A percentile compares a stretch with the other conserved stretches of the same genome.
Evolutionary conservation across 2,797 vertebrate genomes (phyloP).

Genomic region (Acanthis flammea): DNA sequence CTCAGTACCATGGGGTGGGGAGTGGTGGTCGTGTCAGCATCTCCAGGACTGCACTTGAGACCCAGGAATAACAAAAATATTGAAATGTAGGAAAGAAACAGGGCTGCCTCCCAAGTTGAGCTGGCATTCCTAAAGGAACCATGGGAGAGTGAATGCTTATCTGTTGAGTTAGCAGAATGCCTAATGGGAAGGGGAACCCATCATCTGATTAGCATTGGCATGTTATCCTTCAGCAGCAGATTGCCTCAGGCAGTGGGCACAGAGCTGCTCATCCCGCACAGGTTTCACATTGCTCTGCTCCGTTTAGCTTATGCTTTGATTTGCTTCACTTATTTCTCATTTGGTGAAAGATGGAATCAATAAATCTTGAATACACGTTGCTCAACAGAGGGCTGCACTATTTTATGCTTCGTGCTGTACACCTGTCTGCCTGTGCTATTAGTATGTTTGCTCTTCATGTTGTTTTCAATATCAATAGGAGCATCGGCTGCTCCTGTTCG

Average conservation of each 20-base stretch:
- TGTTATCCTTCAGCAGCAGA: constrained; percentile 11
- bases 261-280: neutral
- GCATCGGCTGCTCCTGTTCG: neutral
- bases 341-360: constrained; percentile 26
- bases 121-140: neutral
- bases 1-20: neutral
- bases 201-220: constrained; percentile 53
- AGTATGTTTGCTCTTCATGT: neutral
- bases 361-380: constrained; percentile 11
- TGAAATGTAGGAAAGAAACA: neutral
- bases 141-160: neutral
- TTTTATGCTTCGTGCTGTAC: neutral
- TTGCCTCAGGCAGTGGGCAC: neutral
- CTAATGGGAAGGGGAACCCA: neutral
- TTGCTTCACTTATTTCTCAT: constrained; percentile 42
- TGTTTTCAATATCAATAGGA: neutral
- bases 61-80: fast-evolving
- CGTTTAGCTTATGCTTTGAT: constrained; percentile 40
- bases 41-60: neutral
- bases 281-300: constrained; percentile 22
- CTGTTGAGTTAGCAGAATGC: constrained; percentile 9
- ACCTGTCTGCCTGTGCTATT: neutral
- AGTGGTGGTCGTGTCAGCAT: neutral
- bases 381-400: neutral
- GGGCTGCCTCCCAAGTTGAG: neutral